phyloP scores from a whole-genome alignment of 2,113 vertebrate genomes.

The Petrocephalus zakoni region DNA sequence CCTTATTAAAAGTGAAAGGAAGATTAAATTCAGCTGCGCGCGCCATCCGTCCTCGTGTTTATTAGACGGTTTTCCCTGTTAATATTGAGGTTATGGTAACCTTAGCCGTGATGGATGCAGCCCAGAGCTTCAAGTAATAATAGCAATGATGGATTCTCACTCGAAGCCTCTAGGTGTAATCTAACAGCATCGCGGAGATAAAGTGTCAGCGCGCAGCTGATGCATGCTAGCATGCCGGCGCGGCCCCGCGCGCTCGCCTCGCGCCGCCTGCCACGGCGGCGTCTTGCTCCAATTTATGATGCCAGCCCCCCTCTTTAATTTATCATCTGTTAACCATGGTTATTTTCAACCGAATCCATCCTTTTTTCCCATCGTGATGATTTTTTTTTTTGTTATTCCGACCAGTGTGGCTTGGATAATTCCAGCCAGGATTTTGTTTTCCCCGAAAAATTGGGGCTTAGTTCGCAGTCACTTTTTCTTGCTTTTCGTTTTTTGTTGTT shows the following conservation, averaged over 20 bases:
- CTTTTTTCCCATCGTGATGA: slow-evolving; percentile 38
- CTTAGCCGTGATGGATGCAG: slow-evolving; percentile 64
- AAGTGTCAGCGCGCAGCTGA: slow-evolving; percentile 62
- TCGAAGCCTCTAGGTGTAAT: slow-evolving; percentile 76
- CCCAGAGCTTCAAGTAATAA: slow-evolving; percentile 73
- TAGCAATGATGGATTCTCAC: slow-evolving; percentile 77
- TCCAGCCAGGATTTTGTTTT: slow-evolving; percentile 36
- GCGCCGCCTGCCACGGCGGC: slow-evolving; percentile 54
- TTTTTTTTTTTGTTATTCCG: slow-evolving; percentile 3
- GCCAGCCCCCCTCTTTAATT: slow-evolving; percentile 60
- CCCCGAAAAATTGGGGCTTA: neutral
- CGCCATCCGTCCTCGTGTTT: slow-evolving; percentile 64
- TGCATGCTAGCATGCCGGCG: slow-evolving; percentile 63
- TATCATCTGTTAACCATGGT: slow-evolving; percentile 65
- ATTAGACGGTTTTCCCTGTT: slow-evolving; percentile 61
- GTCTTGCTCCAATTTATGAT: slow-evolving; percentile 62
- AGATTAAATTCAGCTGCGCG: slow-evolving; percentile 56
- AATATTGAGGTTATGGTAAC: slow-evolving; percentile 74
- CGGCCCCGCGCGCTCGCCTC: slow-evolving; percentile 56
- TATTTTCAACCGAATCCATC: slow-evolving; percentile 49
- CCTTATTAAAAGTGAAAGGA: slow-evolving; percentile 64
- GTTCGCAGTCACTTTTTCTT: neutral
- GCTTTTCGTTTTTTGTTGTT: neutral
- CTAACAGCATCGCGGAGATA: slow-evolving; percentile 67
- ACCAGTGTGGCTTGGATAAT: slow-evolving; percentile 50